These are phyloP conservation scores for Apamea crenata DNA, from an alignment of 2,888 invertebrate species.

Conservation along the genomic window DNA sequence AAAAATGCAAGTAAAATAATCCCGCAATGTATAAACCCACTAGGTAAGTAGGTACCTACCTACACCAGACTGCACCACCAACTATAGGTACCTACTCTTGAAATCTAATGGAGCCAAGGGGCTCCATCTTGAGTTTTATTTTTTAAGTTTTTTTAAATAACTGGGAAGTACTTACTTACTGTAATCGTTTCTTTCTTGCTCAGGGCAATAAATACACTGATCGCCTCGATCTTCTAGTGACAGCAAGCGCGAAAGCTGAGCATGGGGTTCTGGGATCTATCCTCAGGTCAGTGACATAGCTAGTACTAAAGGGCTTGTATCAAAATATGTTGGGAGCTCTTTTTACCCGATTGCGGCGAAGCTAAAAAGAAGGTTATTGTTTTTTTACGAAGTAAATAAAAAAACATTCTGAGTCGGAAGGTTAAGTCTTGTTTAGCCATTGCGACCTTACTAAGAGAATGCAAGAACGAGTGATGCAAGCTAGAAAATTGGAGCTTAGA, in stretches of 20 bases:
- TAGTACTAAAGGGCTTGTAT: no score
- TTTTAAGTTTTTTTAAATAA: not conserved
- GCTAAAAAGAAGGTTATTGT: not conserved
- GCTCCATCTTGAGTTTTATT: not conserved
- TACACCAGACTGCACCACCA: not conserved
- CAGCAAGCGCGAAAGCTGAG: no score
- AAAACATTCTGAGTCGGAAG: not conserved
- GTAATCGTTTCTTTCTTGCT: not conserved
- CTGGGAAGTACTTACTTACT: not conserved
- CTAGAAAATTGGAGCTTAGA: not conserved
- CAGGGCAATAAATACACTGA: not conserved
- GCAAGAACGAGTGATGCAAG: not conserved
- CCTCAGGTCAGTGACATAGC: no score
- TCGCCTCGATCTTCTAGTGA: not conserved
- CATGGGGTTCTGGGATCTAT: no score
- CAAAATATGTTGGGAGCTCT: not conserved
- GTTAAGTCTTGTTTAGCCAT: no score
- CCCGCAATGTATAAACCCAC: not conserved
- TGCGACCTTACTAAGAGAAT: not conserved
- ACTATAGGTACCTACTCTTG: not conserved
- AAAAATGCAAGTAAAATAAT: not conserved
- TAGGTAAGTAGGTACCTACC: not conserved
- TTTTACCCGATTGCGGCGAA: not conserved
- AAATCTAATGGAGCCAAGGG: not conserved
- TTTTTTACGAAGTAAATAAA: not conserved